Evolutionary conservation across 2,797 vertebrate genomes (phyloP).

Genomic region (Sparus aurata): DNA sequence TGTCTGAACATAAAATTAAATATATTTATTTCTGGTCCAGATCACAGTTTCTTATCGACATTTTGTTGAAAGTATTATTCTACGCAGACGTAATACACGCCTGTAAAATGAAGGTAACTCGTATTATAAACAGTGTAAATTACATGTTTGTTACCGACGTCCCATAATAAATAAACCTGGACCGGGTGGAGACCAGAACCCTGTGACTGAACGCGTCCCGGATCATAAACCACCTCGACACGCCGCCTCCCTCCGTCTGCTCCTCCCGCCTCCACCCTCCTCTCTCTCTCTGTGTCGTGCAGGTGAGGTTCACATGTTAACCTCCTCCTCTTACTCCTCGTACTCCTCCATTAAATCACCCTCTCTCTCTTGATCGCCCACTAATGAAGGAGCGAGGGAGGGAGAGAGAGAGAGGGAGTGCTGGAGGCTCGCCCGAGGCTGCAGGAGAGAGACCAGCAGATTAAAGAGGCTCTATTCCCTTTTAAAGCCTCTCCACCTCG

Average conservation of each 20-base stretch:
- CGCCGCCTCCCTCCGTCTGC: background rate
- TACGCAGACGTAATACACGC: no score
- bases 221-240: background rate
- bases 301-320: no score
- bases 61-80: no score
- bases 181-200: background rate
- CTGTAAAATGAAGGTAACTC: no score
- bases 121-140: no score
- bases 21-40: no score
- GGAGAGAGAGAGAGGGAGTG: slow-evolving; percentile 34
- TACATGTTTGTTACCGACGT: no score
- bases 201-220: background rate
- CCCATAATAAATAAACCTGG: background rate
- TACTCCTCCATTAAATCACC: slow-evolving; percentile 31
- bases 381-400: slow-evolving; percentile 52
- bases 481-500: slow-evolving; percentile 60
- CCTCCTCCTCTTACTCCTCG: background rate
- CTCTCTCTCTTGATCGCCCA: slow-evolving; percentile 44
- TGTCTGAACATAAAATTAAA: no score
- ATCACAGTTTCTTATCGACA: no score
- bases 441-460: slow-evolving; percentile 62
- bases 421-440: slow-evolving; percentile 74
- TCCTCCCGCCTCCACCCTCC: background rate
- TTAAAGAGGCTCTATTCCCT: slow-evolving; percentile 74
- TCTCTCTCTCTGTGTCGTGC: background rate